Percentiles rank a stretch among this genome's conserved stretches.
Evolutionary conservation across 2,797 vertebrate genomes (phyloP).

Genomic region (Rhynchotus rufescens): DNA sequence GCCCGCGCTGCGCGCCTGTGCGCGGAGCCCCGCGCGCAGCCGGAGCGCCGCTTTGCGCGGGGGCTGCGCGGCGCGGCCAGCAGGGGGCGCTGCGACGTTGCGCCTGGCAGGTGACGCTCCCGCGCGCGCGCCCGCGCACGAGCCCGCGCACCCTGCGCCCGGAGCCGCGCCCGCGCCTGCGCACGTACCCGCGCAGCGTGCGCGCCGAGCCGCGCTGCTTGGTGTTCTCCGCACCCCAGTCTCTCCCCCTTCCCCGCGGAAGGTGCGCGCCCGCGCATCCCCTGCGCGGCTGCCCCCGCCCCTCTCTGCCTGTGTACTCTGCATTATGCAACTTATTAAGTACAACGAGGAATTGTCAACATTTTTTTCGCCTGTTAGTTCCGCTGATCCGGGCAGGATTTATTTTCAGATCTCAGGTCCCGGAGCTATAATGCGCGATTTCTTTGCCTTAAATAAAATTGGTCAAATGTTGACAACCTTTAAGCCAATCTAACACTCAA

Average conservation of each 20-base stretch:
- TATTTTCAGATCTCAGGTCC: conserved; percentile 83
- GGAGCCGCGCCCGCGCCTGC: background rate
- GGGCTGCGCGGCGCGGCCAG: conserved; percentile 68
- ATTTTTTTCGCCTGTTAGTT: conserved; percentile 84
- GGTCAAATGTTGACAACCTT: conserved; percentile 92
- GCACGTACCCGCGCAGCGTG: background rate
- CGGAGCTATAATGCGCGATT: conserved; percentile 80
- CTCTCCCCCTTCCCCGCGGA: too few relatives aligned
- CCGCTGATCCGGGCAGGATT: conserved; percentile 85
- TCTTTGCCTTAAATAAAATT: conserved; percentile 85
- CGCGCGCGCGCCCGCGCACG: background rate
- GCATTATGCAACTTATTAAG: conserved; percentile 79
- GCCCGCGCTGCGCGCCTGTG: background rate
- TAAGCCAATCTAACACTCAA: conserved; percentile 87
- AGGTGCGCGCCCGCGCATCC: background rate
- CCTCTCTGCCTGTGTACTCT: conserved; percentile 27
- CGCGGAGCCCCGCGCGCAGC: too few relatives aligned
- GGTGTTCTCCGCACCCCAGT: background rate
- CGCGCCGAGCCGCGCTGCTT: background rate
- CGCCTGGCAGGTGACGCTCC: conserved; percentile 40
- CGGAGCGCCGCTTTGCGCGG: too few relatives aligned
- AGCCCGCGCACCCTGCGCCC: background rate
- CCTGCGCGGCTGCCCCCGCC: background rate
- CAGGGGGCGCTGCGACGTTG: conserved; percentile 92
- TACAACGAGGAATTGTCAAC: conserved; percentile 83